Evolutionary conservation across 1,140 invertebrate genomes (phyloP).

Genomic region (Pectinophora gossypiella): DNA sequence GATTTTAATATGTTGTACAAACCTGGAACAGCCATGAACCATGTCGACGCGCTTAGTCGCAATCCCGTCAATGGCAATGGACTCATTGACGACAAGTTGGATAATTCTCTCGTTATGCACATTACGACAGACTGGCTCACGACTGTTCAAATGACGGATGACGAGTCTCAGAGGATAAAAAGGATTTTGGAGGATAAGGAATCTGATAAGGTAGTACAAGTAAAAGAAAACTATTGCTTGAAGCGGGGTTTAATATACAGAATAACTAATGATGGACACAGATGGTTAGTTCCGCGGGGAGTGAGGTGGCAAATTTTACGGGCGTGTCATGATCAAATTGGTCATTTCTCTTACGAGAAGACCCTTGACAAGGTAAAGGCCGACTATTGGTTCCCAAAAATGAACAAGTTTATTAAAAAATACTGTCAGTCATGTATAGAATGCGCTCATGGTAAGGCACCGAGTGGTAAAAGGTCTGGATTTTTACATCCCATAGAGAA

Average conservation of each 20-base stretch:
- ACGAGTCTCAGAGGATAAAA: neutral
- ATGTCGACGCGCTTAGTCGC: neutral
- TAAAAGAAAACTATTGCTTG: no score
- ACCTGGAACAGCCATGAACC: neutral
- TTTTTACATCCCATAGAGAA: constrained; percentile 3
- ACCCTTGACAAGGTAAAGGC: constrained; percentile 18
- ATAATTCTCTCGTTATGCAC: neutral
- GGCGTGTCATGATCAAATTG: constrained; percentile 24
- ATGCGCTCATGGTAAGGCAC: neutral
- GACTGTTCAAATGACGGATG: neutral
- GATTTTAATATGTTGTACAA: neutral
- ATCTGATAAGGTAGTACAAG: no score
- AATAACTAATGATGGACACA: no score
- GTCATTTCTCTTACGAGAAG: constrained; percentile 24
- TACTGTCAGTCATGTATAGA: no score
- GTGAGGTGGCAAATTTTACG: no score
- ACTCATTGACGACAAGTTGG: neutral
- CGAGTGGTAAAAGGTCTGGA: neutral
- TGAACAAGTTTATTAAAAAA: no score
- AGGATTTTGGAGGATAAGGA: no score
- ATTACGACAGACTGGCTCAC: neutral
- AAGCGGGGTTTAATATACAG: no score
- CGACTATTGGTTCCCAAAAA: no score
- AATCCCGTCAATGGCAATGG: neutral
- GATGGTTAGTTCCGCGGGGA: no score